A percentile compares a stretch with the other conserved stretches of the same genome.
These are phyloP conservation scores for Clusia tigrina DNA, from an alignment of 2,888 invertebrate genomes.

Conservation along the genomic window DNA sequence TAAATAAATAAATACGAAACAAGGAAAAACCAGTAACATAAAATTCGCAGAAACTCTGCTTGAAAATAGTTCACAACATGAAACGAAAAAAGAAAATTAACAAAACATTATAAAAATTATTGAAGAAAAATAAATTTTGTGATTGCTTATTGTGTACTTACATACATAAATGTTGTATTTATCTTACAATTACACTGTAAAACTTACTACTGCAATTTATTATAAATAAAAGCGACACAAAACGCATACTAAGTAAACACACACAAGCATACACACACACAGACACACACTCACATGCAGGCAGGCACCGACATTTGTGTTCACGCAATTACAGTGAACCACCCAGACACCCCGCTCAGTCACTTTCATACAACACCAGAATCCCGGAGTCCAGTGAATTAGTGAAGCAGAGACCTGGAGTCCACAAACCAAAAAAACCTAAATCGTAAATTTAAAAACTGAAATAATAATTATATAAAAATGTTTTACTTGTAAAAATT, in stretches of 20 bases:
- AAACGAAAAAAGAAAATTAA: constrained; percentile 6
- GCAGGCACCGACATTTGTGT: too few species aligned
- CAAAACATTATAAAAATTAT: constrained; percentile 20
- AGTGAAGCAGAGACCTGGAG: too few species aligned
- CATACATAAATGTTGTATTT: constrained; percentile 41
- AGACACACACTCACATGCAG: too few species aligned
- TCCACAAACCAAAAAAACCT: too few species aligned
- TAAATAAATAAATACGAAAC: constrained; percentile 23
- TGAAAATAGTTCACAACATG: constrained; percentile 13
- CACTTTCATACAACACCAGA: too few species aligned
- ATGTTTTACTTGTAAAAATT: too few species aligned
- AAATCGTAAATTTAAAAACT: too few species aligned
- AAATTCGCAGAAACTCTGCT: constrained; percentile 14
- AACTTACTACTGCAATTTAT: neutral
- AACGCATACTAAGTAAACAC: constrained; percentile 19
- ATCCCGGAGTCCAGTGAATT: too few species aligned
- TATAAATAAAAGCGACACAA: neutral
- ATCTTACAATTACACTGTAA: constrained; percentile 29
- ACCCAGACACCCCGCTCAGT: too few species aligned
- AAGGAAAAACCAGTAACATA: constrained; percentile 12
- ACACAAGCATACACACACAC: too few species aligned
- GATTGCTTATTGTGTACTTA: constrained; percentile 57
- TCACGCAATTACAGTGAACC: too few species aligned
- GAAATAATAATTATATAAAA: too few species aligned
- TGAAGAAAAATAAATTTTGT: constrained; percentile 45